These are phyloP conservation scores for Genyomyrus donnyi DNA, from an alignment of 2,113 vertebrate species.

Conservation along the genomic window DNA sequence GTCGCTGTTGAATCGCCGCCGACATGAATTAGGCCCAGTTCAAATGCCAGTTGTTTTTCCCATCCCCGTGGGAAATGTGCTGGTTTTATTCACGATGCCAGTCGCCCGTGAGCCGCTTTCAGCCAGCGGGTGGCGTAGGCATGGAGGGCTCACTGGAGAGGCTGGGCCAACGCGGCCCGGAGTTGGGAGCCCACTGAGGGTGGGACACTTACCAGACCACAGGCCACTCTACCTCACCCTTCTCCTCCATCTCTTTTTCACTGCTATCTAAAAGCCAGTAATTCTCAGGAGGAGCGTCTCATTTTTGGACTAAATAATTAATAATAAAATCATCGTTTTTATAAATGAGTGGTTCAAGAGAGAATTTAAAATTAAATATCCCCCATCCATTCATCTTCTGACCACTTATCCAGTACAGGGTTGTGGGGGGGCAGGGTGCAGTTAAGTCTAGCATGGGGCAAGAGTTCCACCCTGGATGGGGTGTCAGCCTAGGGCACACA, in stretches of 20 bases:
- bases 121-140: background rate
- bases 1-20: background rate
- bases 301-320: background rate
- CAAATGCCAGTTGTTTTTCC: background rate
- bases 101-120: background rate
- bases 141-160: background rate
- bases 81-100: background rate
- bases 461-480: background rate
- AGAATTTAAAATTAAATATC: background rate
- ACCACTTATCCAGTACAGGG: background rate
- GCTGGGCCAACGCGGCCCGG: background rate
- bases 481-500: background rate
- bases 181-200: background rate
- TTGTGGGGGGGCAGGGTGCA: background rate
- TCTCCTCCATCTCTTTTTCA: background rate
- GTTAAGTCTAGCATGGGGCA: background rate
- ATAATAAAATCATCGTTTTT: background rate
- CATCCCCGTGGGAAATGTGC: background rate
- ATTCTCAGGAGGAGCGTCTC: background rate
- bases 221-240: background rate
- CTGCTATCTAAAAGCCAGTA: background rate
- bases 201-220: background rate
- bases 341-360: background rate
- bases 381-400: background rate
- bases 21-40: constrained; percentile 17